Percentiles rank a stretch among this genome's conserved stretches.
Evolutionary conservation across 2,797 vertebrate species (phyloP).

Genomic region (Leptatherina wallacei): DNA sequence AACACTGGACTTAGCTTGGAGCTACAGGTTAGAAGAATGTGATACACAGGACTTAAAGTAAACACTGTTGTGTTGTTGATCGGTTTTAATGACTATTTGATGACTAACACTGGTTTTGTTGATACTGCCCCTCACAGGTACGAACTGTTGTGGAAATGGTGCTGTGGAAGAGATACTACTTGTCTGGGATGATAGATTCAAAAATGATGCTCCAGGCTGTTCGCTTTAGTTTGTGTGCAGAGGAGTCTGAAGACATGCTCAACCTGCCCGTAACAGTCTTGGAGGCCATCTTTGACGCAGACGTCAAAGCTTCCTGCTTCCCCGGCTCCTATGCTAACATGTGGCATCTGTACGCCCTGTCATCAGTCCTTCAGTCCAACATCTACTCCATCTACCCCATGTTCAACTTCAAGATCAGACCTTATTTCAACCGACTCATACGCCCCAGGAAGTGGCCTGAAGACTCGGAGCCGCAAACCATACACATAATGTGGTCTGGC

Average conservation of each 20-base stretch:
- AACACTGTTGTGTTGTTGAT: not conserved
- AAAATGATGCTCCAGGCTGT: slow-evolving; percentile 98
- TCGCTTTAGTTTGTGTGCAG: slow-evolving; percentile 91
- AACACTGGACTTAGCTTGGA: slow-evolving; percentile 89
- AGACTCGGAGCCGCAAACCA: slow-evolving; percentile 77
- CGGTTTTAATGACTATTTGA: not conserved
- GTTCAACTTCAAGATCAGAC: slow-evolving; percentile 95
- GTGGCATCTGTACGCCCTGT: slow-evolving; percentile 95
- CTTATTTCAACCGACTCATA: slow-evolving; percentile 94
- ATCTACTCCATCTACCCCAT: slow-evolving; percentile 96
- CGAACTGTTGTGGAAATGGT: slow-evolving; percentile 97
- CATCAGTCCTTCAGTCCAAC: slow-evolving; percentile 90
- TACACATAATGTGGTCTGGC: slow-evolving; percentile 97
- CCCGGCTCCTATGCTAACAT: slow-evolving; percentile 93
- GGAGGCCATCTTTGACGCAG: slow-evolving; percentile 95
- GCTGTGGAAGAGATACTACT: slow-evolving; percentile 92
- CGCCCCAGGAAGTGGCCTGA: slow-evolving; percentile 84
- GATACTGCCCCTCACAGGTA: slow-evolving; percentile 76
- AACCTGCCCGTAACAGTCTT: slow-evolving; percentile 88
- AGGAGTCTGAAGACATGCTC: slow-evolving; percentile 92
- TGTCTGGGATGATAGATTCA: slow-evolving; percentile 96
- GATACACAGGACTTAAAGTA: not conserved
- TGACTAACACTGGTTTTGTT: not conserved
- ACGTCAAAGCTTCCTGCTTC: slow-evolving; percentile 95
- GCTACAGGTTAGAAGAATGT: slow-evolving; percentile 87